A percentile compares a stretch with the other conserved stretches of the same genome.
These are phyloP conservation scores for Campoplex capitator DNA, from an alignment of 2,888 invertebrate species.

Conservation along the genomic window DNA sequence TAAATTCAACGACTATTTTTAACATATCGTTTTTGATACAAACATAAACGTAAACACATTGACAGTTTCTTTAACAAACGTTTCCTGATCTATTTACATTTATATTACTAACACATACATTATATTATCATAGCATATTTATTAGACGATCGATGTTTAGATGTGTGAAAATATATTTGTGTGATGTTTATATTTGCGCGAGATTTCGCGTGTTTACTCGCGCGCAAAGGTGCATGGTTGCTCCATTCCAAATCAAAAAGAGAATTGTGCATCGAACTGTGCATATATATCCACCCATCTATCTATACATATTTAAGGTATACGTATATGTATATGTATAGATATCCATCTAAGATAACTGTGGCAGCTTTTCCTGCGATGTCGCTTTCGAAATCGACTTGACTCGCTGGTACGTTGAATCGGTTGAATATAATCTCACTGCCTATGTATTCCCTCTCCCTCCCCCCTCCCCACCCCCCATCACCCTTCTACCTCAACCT, in stretches of 20 bases:
- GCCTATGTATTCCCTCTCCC: neutral
- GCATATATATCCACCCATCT: conserved; percentile 5
- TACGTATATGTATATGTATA: neutral
- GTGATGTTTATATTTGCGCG: conserved; percentile 70
- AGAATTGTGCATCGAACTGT: conserved; percentile 50
- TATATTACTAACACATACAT: conserved; percentile 18
- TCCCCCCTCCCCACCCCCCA: neutral
- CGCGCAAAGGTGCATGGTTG: conserved; percentile 55
- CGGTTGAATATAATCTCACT: conserved; percentile 36
- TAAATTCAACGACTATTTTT: conserved; percentile 58
- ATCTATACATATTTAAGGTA: no score
- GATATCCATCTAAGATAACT: neutral
- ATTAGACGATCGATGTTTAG: conserved; percentile 80
- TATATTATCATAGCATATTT: conserved; percentile 71
- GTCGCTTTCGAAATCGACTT: conserved; percentile 48
- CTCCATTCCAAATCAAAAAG: conserved; percentile 34
- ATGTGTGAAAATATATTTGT: conserved; percentile 75
- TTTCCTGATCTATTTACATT: conserved; percentile 39
- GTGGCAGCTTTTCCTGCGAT: conserved; percentile 32
- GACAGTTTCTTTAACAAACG: conserved; percentile 26
- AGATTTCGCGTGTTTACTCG: conserved; percentile 51
- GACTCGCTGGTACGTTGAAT: conserved; percentile 47
- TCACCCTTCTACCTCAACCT: no score
- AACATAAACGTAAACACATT: neutral
- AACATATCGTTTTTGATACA: neutral